phyloP scores from a whole-genome alignment of 2,888 invertebrate species.

The Ptilodon capucinus region DNA sequence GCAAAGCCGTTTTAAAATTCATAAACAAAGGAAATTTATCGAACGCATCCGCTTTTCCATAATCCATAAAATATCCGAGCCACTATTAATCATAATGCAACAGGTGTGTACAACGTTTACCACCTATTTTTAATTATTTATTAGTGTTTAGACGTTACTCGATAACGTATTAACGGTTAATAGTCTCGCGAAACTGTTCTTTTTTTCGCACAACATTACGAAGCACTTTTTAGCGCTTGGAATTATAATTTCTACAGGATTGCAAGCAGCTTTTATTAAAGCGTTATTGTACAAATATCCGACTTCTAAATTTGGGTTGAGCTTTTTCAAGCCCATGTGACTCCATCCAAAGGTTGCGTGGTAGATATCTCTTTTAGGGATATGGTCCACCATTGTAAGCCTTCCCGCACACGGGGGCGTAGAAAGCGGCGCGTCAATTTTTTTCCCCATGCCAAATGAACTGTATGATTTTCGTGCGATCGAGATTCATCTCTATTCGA shows the following conservation, averaged over 20 bases:
- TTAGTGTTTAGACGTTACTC: conserved; percentile 14
- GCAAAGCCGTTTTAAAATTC: not conserved
- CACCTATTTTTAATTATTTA: conserved; percentile 9
- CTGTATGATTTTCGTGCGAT: too few species aligned
- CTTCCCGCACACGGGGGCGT: too few species aligned
- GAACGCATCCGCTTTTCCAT: not conserved
- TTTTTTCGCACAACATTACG: not conserved
- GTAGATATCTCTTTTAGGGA: too few species aligned
- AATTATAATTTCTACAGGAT: not conserved
- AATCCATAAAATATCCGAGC: conserved; percentile 10
- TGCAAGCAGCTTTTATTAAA: not conserved
- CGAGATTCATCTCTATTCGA: too few species aligned
- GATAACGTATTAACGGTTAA: not conserved
- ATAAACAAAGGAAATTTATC: not conserved
- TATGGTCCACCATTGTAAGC: too few species aligned
- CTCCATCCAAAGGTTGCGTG: too few species aligned
- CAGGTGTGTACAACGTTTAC: conserved; percentile 18
- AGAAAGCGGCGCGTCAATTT: too few species aligned
- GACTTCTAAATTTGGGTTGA: too few species aligned
- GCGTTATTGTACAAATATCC: not conserved
- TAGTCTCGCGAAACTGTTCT: not conserved
- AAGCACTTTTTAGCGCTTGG: not conserved
- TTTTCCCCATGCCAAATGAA: too few species aligned
- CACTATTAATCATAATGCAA: conserved; percentile 13
- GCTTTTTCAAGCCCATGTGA: too few species aligned